These are phyloP conservation scores for Lutraria lutraria DNA, from an alignment of 2,888 invertebrate species.

Conservation along the genomic window DNA sequence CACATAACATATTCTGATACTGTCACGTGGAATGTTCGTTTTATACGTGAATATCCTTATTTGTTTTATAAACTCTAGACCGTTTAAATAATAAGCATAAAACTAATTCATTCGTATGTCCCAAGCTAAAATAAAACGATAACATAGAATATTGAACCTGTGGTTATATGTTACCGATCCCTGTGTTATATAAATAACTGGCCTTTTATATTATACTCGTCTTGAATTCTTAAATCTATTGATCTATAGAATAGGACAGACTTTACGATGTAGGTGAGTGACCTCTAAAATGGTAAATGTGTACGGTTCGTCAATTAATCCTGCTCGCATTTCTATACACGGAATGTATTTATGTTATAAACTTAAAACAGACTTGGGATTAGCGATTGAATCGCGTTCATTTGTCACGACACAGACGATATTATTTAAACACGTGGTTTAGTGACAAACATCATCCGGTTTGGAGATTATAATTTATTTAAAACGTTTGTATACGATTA, in stretches of 20 bases:
- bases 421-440: constrained; percentile 1
- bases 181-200: not conserved
- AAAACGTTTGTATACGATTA: not conserved
- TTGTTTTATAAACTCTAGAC: no score
- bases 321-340: not conserved
- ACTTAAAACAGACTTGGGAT: not conserved
- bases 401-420: not conserved
- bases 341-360: constrained; percentile 1
- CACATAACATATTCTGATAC: no score
- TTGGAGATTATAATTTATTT: not conserved
- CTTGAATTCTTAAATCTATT: not conserved
- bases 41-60: no score
- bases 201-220: not conserved
- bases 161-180: no score
- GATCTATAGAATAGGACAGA: not conserved
- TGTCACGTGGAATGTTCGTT: no score
- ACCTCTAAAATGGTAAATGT: constrained; percentile 2
- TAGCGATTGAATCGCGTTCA: not conserved
- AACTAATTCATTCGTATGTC: no score
- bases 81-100: no score
- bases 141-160: no score
- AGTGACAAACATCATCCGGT: constrained; percentile 20
- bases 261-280: not conserved
- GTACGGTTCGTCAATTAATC: not conserved
- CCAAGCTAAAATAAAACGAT: no score